phyloP scores from a whole-genome alignment of 2,797 vertebrate genomes.

The Bradypodion ventrale region DNA sequence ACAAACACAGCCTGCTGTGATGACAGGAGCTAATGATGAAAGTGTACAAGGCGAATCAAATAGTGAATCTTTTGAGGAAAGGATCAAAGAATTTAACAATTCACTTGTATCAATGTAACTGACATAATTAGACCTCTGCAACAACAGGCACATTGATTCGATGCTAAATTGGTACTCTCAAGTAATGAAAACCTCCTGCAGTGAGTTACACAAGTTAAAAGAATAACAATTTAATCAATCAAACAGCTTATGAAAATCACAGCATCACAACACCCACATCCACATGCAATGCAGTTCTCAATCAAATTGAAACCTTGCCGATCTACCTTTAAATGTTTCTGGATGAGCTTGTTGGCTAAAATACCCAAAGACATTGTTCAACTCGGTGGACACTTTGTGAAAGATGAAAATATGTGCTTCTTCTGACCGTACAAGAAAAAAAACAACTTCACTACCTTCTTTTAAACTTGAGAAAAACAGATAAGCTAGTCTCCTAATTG shows the following conservation, averaged over 20 bases:
- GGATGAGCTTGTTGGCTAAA: conserved; percentile 49
- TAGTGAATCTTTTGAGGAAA: conserved; percentile 40
- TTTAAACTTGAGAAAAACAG: conserved; percentile 50
- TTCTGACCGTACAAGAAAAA: not conserved
- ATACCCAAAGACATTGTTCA: conserved; percentile 43
- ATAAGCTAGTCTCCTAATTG: conserved; percentile 48
- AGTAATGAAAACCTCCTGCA: conserved; percentile 36
- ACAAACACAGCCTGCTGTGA: not conserved
- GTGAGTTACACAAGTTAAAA: conserved; percentile 34
- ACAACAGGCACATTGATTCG: conserved; percentile 45
- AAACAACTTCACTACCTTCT: not conserved
- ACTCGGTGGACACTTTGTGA: not conserved
- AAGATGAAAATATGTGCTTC: not conserved
- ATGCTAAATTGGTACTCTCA: conserved; percentile 18
- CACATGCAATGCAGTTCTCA: conserved; percentile 11
- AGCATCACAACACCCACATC: conserved; percentile 1
- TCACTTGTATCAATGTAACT: conserved; percentile 45
- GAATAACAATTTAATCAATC: conserved; percentile 43
- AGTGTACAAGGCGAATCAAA: conserved; percentile 13
- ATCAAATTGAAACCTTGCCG: conserved; percentile 6
- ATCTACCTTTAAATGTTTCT: conserved; percentile 54
- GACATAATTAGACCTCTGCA: conserved; percentile 32
- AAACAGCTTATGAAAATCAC: not conserved
- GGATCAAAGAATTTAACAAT: conserved; percentile 20
- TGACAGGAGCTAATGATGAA: conserved; percentile 22